phyloP scores from a whole-genome alignment of 1,140 invertebrate species.

The Oryctes rhinoceros region DNA sequence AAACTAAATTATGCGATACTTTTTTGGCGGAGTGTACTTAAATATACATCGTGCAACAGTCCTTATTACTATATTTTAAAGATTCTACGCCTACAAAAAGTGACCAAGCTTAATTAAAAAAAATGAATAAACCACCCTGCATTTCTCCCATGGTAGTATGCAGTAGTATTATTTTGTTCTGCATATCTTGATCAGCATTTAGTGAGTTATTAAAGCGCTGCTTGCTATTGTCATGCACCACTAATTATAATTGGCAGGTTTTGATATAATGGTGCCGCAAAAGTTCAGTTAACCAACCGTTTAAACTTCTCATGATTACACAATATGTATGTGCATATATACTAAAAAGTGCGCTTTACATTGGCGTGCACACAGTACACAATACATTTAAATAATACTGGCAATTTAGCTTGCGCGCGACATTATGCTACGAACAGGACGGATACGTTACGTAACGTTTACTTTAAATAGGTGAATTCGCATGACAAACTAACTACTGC shows the following conservation, averaged over 20 bases:
- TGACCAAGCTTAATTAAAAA: too few relatives aligned
- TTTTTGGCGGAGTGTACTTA: too few relatives aligned
- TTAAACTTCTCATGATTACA: neutral
- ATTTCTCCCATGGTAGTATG: too few relatives aligned
- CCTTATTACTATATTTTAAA: too few relatives aligned
- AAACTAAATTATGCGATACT: too few relatives aligned
- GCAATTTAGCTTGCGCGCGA: neutral
- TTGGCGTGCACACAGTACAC: neutral
- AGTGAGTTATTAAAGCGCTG: neutral
- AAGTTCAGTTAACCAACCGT: neutral
- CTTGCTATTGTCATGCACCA: neutral
- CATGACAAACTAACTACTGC: neutral
- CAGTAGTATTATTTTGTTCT: too few relatives aligned
- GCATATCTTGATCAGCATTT: too few relatives aligned
- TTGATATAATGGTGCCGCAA: neutral
- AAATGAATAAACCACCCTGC: too few relatives aligned
- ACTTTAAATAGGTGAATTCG: neutral
- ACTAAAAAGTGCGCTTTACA: neutral
- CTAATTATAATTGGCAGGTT: neutral
- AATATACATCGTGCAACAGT: too few relatives aligned
- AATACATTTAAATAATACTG: neutral
- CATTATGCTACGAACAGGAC: neutral
- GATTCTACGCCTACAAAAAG: too few relatives aligned
- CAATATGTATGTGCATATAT: neutral
- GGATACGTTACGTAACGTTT: slow-evolving; percentile 10